Evolutionary conservation across 2,797 vertebrate genomes (phyloP).

Genomic region (Balearica regulorum): DNA sequence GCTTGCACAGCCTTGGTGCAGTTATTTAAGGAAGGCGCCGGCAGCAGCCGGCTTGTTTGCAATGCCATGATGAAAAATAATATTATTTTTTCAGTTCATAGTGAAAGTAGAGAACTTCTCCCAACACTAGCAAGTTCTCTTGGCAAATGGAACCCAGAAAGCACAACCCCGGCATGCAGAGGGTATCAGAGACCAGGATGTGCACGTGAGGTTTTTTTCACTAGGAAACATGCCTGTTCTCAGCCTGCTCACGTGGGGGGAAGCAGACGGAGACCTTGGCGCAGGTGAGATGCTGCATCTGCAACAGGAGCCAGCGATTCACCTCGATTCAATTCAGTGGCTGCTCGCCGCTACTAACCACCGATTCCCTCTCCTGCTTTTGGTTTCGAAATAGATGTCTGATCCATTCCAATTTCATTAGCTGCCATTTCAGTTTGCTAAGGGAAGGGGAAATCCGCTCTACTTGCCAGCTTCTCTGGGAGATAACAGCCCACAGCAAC

Average conservation of each 20-base stretch:
- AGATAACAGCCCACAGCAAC: accelerated
- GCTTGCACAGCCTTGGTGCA: accelerated
- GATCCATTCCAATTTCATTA: neutral
- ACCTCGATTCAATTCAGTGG: accelerated
- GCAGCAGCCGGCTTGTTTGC: neutral
- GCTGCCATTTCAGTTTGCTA: neutral
- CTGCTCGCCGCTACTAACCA: neutral
- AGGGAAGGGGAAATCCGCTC: neutral
- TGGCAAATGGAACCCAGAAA: neutral
- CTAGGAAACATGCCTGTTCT: accelerated
- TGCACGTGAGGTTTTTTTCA: neutral
- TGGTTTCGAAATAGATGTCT: neutral
- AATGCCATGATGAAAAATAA: accelerated
- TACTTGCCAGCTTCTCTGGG: accelerated
- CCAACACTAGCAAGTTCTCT: neutral
- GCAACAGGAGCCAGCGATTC: accelerated
- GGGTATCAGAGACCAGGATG: neutral
- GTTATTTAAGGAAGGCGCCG: neutral
- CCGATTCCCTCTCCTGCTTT: neutral
- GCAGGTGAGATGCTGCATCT: accelerated
- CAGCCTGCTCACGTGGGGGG: accelerated
- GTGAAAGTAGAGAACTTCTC: neutral
- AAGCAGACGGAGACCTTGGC: accelerated
- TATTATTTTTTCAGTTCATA: neutral
- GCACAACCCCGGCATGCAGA: accelerated